Conservation (phyloP, 2,888 invertebrate species). For the Thalpophila matura region DNA sequence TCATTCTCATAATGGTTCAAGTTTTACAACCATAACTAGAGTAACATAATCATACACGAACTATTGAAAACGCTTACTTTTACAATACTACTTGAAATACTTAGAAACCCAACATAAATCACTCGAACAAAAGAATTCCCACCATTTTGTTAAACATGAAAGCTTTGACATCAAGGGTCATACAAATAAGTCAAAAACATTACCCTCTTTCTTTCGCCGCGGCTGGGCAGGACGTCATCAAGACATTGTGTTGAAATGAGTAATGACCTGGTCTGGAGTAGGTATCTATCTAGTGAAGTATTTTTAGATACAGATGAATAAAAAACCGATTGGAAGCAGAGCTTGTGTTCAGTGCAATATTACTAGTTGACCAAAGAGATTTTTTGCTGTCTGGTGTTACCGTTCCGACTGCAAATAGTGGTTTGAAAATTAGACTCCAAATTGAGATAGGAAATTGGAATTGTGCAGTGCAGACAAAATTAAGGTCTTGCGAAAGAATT, state of each 20-base stretch:
- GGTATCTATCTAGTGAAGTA: conserved; percentile 19
- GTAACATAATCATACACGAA: not conserved
- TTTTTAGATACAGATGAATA: conserved; percentile 33
- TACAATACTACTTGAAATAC: conserved; percentile 21
- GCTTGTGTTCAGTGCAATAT: conserved; percentile 8
- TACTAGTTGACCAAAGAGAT: conserved; percentile 8
- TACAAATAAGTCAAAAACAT: conserved; percentile 58
- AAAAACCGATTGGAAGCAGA: conserved; percentile 22
- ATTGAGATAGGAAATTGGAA: conserved; percentile 4
- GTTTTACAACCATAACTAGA: conserved; percentile 1
- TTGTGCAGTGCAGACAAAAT: not conserved
- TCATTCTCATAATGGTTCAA: not conserved
- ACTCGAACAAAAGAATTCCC: conserved; percentile 39
- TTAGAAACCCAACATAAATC: conserved; percentile 46
- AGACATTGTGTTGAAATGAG: conserved; percentile 53
- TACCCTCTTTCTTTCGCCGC: conserved; percentile 37
- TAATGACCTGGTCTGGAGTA: conserved; percentile 40
- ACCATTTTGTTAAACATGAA: conserved; percentile 41
- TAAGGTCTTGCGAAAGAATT: not conserved
- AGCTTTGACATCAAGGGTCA: conserved; percentile 50
- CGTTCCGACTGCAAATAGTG: conserved; percentile 9
- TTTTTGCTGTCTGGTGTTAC: conserved; percentile 30
- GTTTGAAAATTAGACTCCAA: not conserved
- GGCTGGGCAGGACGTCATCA: conserved; percentile 32
- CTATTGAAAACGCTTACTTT: conserved; percentile 23